Evolutionary conservation across 2,113 vertebrate genomes (phyloP).

Genomic region (Calyptommatus sinebrachiatus): DNA sequence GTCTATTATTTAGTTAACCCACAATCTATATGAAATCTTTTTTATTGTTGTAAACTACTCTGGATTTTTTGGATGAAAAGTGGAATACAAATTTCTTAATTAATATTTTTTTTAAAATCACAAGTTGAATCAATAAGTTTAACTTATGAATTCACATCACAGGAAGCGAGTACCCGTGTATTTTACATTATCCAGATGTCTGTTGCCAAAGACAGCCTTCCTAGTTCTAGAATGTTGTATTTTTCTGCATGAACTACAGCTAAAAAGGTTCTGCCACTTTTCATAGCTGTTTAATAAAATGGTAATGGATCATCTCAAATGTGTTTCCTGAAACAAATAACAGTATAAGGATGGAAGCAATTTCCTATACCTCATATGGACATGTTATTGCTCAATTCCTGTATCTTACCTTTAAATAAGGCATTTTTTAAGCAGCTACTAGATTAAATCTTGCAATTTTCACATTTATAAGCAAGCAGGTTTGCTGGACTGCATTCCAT

Average conservation of each 20-base stretch:
- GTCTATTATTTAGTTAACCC: no score
- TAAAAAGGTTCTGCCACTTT: not conserved
- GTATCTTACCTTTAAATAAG: not conserved
- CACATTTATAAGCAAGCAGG: not conserved
- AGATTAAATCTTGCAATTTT: not conserved
- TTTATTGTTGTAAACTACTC: no score
- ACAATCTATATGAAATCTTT: no score
- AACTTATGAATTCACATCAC: not conserved
- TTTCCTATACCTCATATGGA: not conserved
- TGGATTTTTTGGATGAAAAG: no score
- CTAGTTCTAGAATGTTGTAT: not conserved
- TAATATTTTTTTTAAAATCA: no score
- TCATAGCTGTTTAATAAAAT: not conserved
- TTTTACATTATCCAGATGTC: not conserved
- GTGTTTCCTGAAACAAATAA: not conserved
- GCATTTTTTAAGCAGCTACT: not conserved
- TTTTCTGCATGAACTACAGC: not conserved
- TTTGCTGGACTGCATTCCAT: not conserved
- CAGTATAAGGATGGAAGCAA: not conserved
- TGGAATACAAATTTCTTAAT: no score
- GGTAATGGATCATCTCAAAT: not conserved
- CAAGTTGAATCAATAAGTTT: no score
- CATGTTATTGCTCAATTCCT: not conserved
- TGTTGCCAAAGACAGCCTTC: not conserved
- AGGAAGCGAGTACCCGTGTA: not conserved